A percentile compares a stretch with the other conserved stretches of the same genome.
Evolutionary conservation across 2,888 invertebrate species (phyloP).

Genomic region (Mythimna loreyi): DNA sequence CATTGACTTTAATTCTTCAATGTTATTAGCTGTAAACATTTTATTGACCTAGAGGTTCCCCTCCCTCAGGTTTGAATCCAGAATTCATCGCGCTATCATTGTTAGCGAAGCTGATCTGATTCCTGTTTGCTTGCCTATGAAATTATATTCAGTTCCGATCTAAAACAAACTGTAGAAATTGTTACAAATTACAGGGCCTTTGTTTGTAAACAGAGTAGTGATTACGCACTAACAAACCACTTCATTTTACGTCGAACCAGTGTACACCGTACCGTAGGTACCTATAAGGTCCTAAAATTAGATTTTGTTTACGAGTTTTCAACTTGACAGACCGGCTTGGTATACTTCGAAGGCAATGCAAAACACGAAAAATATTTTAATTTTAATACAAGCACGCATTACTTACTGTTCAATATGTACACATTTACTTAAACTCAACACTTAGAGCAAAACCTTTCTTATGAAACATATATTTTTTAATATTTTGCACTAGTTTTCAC

Average conservation of each 20-base stretch:
- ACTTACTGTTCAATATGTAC: constrained; percentile 56
- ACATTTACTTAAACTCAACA: constrained; percentile 36
- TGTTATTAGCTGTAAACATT: background rate
- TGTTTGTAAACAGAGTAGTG: constrained; percentile 45
- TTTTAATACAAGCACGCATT: constrained; percentile 23
- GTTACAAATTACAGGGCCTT: constrained; percentile 22
- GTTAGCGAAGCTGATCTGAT: background rate
- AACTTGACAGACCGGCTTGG: constrained; percentile 50
- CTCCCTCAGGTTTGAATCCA: background rate
- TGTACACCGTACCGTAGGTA: constrained; percentile 6
- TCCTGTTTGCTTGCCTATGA: background rate
- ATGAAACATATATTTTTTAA: constrained; percentile 14
- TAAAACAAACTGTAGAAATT: constrained; percentile 10
- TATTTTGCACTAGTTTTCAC: constrained; percentile 56
- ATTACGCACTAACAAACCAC: constrained; percentile 25
- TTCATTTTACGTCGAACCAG: constrained; percentile 23
- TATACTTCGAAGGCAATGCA: constrained; percentile 8
- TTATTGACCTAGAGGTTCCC: background rate
- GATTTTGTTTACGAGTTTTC: constrained; percentile 33
- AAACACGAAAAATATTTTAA: constrained; percentile 33
- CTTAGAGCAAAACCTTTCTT: constrained; percentile 15
- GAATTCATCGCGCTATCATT: background rate
- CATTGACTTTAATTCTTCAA: constrained; percentile 49
- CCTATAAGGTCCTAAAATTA: constrained; percentile 40
- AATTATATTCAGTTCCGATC: constrained; percentile 8